phyloP scores from a whole-genome alignment of 2,797 vertebrate species.

The Chaetodon trifasciatus region DNA sequence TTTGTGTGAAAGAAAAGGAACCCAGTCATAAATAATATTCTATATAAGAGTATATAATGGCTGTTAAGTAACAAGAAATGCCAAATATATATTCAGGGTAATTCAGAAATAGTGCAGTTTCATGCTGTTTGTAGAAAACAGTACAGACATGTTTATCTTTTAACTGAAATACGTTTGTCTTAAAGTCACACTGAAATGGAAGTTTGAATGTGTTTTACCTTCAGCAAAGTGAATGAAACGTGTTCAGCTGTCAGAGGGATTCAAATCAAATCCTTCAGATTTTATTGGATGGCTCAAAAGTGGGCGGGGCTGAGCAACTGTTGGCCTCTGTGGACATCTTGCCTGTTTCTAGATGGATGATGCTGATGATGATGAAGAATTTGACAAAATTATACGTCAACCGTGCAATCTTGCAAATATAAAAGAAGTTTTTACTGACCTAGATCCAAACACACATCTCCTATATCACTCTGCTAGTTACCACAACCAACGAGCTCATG shows the following conservation, averaged over 20 bases:
- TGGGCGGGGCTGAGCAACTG: background rate
- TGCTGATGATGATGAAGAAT: background rate
- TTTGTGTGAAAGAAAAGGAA: conserved; percentile 20
- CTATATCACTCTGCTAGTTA: background rate
- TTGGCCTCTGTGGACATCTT: background rate
- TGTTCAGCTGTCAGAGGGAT: background rate
- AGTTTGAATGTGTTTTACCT: background rate
- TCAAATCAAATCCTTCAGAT: background rate
- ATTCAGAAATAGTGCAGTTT: background rate
- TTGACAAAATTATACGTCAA: background rate
- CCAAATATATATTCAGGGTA: background rate
- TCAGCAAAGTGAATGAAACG: background rate
- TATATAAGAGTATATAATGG: background rate
- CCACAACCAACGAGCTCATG: background rate
- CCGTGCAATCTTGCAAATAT: background rate
- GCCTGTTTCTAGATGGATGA: background rate
- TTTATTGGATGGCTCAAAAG: background rate
- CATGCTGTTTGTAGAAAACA: background rate
- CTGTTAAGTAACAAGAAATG: background rate
- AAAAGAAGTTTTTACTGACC: background rate
- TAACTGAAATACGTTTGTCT: background rate
- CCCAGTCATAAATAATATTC: background rate
- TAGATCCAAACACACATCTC: background rate
- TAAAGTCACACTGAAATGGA: background rate
- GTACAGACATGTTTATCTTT: background rate